Conservation (phyloP, 2,888 invertebrate genomes). For the Plagodis pulveraria region DNA sequence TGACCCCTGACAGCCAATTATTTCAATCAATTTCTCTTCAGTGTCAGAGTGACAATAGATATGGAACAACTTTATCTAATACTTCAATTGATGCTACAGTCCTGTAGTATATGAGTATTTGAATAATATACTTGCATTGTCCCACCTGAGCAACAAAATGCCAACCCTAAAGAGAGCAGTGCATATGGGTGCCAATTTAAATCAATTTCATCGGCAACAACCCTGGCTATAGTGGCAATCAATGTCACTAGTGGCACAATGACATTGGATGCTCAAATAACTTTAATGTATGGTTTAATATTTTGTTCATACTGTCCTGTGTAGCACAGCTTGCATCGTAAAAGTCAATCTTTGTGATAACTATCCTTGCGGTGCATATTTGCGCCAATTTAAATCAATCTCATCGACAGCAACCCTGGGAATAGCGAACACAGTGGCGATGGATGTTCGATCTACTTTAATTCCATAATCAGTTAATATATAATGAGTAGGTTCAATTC, state of each 20-base stretch:
- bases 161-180: conserved; percentile 33
- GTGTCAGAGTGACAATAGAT: conserved; percentile 23
- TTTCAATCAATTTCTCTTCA: no score
- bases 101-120: no score
- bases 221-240: conserved; percentile 31
- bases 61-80: neutral
- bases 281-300: neutral
- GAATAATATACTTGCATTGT: conserved; percentile 3
- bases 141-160: conserved; percentile 11
- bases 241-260: conserved; percentile 29
- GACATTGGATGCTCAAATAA: neutral
- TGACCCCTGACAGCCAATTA: no score
- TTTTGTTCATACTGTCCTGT: conserved; percentile 21
- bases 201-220: conserved; percentile 34
- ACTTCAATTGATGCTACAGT: no score
- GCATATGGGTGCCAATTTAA: conserved; percentile 38
- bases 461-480: no score
- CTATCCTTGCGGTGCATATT: conserved; percentile 35
- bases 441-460: no score
- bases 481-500: no score
- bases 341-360: conserved; percentile 11
- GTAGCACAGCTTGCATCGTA: conserved; percentile 11
- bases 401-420: conserved; percentile 26
- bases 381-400: conserved; percentile 41
- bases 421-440: conserved; percentile 18